Evolutionary conservation across 2,797 vertebrate species (phyloP), one percentile per base, ranked within the genome.

Genomic region (Myotis findleyi): DNA sequence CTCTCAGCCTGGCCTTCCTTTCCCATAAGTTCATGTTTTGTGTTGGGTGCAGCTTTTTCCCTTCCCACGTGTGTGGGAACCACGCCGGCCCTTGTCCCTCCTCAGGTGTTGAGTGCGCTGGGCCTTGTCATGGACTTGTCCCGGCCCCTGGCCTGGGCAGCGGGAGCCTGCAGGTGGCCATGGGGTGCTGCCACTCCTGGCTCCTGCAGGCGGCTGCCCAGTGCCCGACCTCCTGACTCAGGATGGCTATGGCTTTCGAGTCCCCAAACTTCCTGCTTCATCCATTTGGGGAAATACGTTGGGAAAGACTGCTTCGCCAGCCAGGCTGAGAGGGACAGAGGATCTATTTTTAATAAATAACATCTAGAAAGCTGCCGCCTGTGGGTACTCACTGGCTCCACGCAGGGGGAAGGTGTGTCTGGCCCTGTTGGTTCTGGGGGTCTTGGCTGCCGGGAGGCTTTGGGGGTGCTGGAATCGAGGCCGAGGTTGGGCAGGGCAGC

Each of bases 291-390:
- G 6, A 77, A 72, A 49, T 89, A n/a, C 17, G 2, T 73, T 33
- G 44, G 82, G 41, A 49, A 87, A 53, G 88, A 47, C 66, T 30
- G 17, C 51, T 94, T 49, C 33, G 49, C 38, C 62, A 25, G 72
- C 85, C 36, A 11, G 30, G 36, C 1, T 20, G 44, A 66, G 47
- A 49, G 73, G 44, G 51, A 6, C 2, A 68, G 44, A 81, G 30
- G 68, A 27, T 59, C 68, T 83, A 27, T 96, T 96, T 97, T 96
- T 83, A 96, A 96, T 97, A 97, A 96, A 95, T 57, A 64, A 59
- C 11, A 3, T 79, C 38, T 73, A 23, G 91, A 80, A 64, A 90
- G 89, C 27, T 5, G 18, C 3, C 38, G 30, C 12, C 55, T 71
- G 33, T 30, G 41, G 23, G 57, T 72, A 2, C 18, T 59, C 30